Conservation (phyloP, 2,888 invertebrate species). For the Sepioteuthis lessoniana region DNA sequence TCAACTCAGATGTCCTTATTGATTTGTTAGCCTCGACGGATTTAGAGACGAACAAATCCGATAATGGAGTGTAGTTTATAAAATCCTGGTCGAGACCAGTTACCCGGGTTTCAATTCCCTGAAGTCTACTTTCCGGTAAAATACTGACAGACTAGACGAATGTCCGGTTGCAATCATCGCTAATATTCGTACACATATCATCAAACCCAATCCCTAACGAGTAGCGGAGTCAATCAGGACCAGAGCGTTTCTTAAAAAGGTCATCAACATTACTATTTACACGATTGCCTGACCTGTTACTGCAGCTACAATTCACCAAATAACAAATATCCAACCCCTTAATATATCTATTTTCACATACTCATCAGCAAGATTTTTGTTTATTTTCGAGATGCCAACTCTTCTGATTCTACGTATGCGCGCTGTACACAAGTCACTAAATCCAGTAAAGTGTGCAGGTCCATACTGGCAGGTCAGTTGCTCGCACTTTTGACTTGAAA, state of each 20-base stretch:
- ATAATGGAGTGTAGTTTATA: slow-evolving; percentile 45
- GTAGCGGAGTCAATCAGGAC: not conserved
- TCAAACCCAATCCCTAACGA: not conserved
- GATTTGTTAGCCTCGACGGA: slow-evolving; percentile 24
- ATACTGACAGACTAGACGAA: not conserved
- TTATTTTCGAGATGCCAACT: too few species aligned
- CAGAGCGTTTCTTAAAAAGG: not conserved
- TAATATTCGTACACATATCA: not conserved
- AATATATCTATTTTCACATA: too few species aligned
- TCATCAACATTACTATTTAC: not conserved
- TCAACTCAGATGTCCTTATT: not conserved
- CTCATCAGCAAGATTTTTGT: too few species aligned
- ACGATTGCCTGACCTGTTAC: too few species aligned
- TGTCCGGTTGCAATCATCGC: not conserved
- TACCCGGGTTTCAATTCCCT: not conserved
- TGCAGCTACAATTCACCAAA: too few species aligned
- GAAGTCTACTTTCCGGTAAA: not conserved
- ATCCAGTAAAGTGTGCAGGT: too few species aligned
- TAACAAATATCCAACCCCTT: too few species aligned
- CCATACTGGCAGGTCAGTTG: too few species aligned
- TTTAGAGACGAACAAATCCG: slow-evolving; percentile 41
- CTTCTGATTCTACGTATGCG: too few species aligned
- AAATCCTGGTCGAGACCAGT: not conserved
- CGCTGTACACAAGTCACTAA: too few species aligned
- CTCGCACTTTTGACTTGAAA: too few species aligned